phyloP scores from a whole-genome alignment of 2,888 invertebrate species.

The Drosophila conformis region DNA sequence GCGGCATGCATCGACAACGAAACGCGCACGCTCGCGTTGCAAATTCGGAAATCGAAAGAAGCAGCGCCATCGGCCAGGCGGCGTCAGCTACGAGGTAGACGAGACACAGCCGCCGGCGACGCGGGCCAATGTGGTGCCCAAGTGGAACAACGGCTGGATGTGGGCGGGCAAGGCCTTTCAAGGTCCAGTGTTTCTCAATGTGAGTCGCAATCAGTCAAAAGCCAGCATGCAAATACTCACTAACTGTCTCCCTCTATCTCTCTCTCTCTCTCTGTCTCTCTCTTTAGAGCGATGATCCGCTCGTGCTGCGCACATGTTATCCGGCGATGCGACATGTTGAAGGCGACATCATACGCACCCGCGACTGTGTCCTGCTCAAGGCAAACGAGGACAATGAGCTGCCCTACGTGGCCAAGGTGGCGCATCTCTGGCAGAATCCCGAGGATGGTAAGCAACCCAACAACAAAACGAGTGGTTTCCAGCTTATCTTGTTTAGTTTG shows the following conservation, averaged over 20 bases:
- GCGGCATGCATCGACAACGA: conserved; percentile 51
- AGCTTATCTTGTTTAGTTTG: neutral
- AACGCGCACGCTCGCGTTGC: conserved; percentile 83
- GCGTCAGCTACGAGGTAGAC: conserved; percentile 83
- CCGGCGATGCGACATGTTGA: conserved; percentile 95
- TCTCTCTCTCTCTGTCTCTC: conserved; percentile 25
- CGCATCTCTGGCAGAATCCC: conserved; percentile 97
- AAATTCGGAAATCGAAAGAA: conserved; percentile 84
- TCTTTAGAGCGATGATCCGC: conserved; percentile 90
- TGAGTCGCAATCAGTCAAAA: conserved; percentile 83
- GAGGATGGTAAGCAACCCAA: conserved; percentile 90
- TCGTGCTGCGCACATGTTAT: conserved; percentile 93
- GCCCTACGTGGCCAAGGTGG: conserved; percentile 97
- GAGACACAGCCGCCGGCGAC: conserved; percentile 85
- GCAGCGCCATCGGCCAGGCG: conserved; percentile 80
- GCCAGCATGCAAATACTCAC: neutral
- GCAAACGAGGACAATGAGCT: conserved; percentile 93
- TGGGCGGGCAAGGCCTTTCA: conserved; percentile 95
- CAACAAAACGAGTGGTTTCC: neutral
- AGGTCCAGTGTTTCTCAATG: conserved; percentile 94
- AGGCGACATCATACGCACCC: conserved; percentile 93
- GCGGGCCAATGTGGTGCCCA: conserved; percentile 86
- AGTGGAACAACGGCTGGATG: conserved; percentile 96
- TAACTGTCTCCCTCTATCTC: conserved; percentile 34
- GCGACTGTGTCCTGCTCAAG: conserved; percentile 96